Percentiles rank a stretch among this genome's conserved stretches.
Evolutionary conservation across 2,113 vertebrate genomes (phyloP).

Genomic region (Anoura caudifer): DNA sequence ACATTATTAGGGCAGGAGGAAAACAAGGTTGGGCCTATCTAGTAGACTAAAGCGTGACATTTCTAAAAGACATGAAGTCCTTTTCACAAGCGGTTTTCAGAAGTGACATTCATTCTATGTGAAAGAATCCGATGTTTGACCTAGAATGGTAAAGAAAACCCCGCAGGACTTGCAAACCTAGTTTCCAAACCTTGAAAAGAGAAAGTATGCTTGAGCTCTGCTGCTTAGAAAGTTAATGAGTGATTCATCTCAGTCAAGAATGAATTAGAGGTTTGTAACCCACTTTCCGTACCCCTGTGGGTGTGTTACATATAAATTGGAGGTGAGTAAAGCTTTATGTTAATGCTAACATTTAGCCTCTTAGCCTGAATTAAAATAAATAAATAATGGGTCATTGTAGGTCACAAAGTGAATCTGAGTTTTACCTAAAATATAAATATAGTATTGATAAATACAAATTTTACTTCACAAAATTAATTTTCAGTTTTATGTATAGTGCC

Average conservation of each 20-base stretch:
- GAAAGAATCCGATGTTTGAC: slow-evolving; percentile 35
- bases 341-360: background rate
- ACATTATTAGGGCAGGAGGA: background rate
- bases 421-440: background rate
- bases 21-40: background rate
- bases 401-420: background rate
- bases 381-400: background rate
- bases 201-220: slow-evolving; percentile 4
- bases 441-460: background rate
- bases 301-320: background rate
- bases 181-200: slow-evolving; percentile 49
- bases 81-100: slow-evolving; percentile 8
- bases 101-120: background rate
- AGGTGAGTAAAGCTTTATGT: background rate
- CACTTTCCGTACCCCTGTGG: background rate
- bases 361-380: slow-evolving; percentile 17
- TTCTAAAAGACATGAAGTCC: background rate
- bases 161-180: slow-evolving; percentile 12
- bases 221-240: slow-evolving; percentile 42
- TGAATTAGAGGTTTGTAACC: background rate
- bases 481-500: background rate
- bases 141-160: slow-evolving; percentile 32
- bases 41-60: background rate
- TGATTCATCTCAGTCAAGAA: background rate
- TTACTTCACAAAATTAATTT: background rate